Percentiles rank a stretch among this genome's conserved stretches.
These are phyloP conservation scores for Hyperoplus lanceolatus DNA, from an alignment of 2,797 vertebrate species.

Conservation along the genomic window DNA sequence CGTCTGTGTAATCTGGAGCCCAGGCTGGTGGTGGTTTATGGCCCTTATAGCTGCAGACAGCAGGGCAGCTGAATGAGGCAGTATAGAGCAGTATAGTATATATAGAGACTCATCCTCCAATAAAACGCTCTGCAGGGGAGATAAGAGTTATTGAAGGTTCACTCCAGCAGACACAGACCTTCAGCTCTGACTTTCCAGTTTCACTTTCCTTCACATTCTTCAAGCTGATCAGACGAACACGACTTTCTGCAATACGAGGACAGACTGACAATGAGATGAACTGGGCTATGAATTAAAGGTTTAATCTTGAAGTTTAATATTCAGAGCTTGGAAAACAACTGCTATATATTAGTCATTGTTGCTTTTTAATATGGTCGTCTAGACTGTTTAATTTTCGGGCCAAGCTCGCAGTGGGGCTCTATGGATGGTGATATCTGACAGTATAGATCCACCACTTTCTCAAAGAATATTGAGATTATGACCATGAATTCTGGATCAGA, in stretches of 20 bases:
- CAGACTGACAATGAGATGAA: neutral
- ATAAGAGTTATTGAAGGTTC: constrained; percentile 49
- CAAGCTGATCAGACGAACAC: constrained; percentile 6
- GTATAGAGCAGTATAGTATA: neutral
- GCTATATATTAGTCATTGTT: constrained; percentile 8
- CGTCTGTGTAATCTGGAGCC: constrained; percentile 12
- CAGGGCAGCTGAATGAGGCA: constrained; percentile 28
- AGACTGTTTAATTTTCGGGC: neutral
- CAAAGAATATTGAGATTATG: neutral
- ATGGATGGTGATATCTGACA: neutral
- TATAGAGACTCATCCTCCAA: constrained; percentile 13
- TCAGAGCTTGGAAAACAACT: constrained; percentile 8
- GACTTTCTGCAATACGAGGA: constrained; percentile 6
- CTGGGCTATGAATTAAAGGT: neutral
- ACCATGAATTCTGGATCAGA: neutral
- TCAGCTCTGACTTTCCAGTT: constrained; percentile 12
- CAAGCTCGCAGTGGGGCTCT: neutral
- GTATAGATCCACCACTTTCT: neutral
- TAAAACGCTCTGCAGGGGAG: constrained; percentile 22
- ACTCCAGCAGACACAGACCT: constrained; percentile 31
- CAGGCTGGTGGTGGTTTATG: constrained; percentile 28
- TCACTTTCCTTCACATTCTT: constrained; percentile 10
- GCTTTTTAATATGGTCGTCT: neutral
- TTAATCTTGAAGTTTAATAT: constrained; percentile 23
- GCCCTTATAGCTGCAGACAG: constrained; percentile 18